Evolutionary conservation across 35 echinoderm and acorn worm genomes (phyloP).

Genomic region (Strongylocentrotus purpuratus): DNA sequence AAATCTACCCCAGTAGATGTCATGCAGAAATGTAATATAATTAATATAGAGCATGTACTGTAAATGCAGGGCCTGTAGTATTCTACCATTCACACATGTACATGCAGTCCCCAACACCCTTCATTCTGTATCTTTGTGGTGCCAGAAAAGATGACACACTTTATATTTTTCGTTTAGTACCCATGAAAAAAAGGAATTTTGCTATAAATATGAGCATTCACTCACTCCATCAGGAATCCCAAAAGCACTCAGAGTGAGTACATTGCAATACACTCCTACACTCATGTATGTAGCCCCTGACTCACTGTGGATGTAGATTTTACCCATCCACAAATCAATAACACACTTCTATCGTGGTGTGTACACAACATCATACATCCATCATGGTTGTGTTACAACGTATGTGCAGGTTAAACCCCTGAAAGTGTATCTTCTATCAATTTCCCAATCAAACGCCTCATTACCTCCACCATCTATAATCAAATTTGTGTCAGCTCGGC

Average conservation of each 20-base stretch:
- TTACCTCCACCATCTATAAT: neutral
- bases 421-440: neutral
- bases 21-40: too few species aligned
- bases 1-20: too few species aligned
- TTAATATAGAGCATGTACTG: too few species aligned
- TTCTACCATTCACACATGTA: too few species aligned
- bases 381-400: neutral
- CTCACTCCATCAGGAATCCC: neutral
- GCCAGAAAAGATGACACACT: too few species aligned
- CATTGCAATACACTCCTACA: neutral
- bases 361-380: neutral
- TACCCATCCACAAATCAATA: conserved; percentile 3
- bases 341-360: neutral
- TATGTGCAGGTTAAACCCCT: neutral
- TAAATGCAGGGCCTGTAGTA: too few species aligned
- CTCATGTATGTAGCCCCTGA: neutral
- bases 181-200: too few species aligned
- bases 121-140: too few species aligned
- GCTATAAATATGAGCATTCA: too few species aligned
- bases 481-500: neutral
- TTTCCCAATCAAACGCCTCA: neutral
- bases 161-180: too few species aligned
- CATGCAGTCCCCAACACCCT: too few species aligned
- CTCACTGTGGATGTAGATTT: neutral
- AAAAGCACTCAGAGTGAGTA: neutral